These are phyloP conservation scores for Eueides isabella DNA, from an alignment of 1,140 invertebrate species.

Conservation along the genomic window DNA sequence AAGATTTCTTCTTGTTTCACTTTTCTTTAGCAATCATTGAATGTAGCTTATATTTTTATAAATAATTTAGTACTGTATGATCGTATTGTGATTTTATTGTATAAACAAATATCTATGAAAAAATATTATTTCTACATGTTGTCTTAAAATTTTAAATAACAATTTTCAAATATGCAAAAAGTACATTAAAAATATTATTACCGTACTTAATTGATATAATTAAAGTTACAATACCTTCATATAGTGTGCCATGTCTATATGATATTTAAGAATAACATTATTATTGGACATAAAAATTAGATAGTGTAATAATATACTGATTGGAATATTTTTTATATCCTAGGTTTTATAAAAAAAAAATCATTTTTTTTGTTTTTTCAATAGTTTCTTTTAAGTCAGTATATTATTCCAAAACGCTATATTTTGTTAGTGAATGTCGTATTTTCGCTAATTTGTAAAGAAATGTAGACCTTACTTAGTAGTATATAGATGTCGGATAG, in stretches of 20 bases:
- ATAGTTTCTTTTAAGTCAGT: neutral
- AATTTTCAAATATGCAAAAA: too few relatives aligned
- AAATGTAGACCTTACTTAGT: conserved; percentile 19
- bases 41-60: conserved; percentile 1
- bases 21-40: neutral
- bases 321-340: too few relatives aligned
- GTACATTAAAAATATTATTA: too few relatives aligned
- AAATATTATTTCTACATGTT: too few relatives aligned
- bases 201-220: too few relatives aligned
- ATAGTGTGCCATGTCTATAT: neutral
- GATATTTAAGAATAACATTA: neutral
- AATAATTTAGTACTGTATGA: neutral
- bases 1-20: neutral
- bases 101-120: neutral
- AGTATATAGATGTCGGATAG: conserved; percentile 49
- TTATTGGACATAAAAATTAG: neutral
- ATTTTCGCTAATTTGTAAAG: conserved; percentile 8
- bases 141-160: too few relatives aligned
- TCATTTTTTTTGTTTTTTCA: neutral
- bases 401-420: neutral
- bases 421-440: conserved; percentile 24
- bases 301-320: neutral
- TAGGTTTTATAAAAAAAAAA: too few relatives aligned
- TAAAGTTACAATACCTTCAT: neutral
- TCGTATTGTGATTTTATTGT: neutral